Percentiles rank a stretch among this genome's conserved stretches.
These are phyloP conservation scores for Oscheius sp. DNA, from an alignment of 2,888 invertebrate genomes.

Conservation along the genomic window DNA sequence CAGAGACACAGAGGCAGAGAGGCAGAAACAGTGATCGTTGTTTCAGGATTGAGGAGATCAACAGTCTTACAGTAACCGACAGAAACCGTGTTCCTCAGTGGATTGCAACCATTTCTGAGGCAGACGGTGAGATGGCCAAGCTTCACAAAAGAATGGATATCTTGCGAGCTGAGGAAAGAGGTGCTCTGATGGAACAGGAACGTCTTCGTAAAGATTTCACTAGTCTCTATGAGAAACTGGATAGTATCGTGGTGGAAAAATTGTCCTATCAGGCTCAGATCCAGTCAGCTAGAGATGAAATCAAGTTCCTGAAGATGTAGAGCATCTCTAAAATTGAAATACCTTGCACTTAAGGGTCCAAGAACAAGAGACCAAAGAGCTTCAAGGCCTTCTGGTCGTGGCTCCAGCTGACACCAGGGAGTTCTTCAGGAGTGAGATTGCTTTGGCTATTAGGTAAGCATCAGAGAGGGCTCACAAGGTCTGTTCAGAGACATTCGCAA, in stretches of 20 bases:
- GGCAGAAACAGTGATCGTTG: background rate
- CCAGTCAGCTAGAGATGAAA: conserved; percentile 7
- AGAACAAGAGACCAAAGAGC: conserved; percentile 1
- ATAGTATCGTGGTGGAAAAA: background rate
- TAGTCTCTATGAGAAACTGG: conserved; percentile 15
- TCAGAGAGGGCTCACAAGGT: background rate
- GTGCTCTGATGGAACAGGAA: conserved; percentile 2
- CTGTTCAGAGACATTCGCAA: conserved; percentile 24
- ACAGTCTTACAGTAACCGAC: conserved; percentile 8
- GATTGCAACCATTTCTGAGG: conserved; percentile 4
- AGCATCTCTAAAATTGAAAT: background rate
- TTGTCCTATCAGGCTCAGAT: conserved; percentile 20
- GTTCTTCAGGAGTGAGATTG: conserved; percentile 27
- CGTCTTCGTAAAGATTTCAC: conserved; percentile 3
- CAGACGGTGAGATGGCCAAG: conserved; percentile 8
- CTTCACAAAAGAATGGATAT: conserved; percentile 17
- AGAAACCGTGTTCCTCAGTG: conserved; percentile 17
- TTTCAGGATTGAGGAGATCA: conserved; percentile 13
- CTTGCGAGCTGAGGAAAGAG: conserved; percentile 2
- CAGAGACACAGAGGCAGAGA: background rate
- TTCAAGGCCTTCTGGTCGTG: conserved; percentile 8
- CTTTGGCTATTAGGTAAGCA: conserved; percentile 22
- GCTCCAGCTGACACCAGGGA: conserved; percentile 31
- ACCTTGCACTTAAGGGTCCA: conserved; percentile 6
- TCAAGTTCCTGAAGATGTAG: conserved; percentile 23